Conservation (phyloP, 1,140 invertebrate genomes). For the Ladona fulva region DNA sequence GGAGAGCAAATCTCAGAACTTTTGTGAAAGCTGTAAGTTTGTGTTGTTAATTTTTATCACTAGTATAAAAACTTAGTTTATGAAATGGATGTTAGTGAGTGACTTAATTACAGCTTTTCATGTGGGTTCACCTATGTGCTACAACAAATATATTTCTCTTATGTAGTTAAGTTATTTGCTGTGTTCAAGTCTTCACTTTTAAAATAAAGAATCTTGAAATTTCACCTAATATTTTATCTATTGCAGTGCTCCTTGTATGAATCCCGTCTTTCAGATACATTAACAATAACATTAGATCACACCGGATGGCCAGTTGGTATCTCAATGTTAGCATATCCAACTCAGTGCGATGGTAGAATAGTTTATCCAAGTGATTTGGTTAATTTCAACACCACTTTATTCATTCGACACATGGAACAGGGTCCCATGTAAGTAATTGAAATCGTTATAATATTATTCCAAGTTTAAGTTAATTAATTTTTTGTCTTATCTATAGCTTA, state of each 20-base stretch:
- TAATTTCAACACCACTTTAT: constrained; percentile 61
- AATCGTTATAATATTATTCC: too few species aligned
- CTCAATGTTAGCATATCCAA: constrained; percentile 38
- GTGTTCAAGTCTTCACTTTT: too few species aligned
- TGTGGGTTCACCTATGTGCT: too few species aligned
- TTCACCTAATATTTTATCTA: constrained; percentile 44
- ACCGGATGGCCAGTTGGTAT: constrained; percentile 40
- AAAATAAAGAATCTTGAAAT: too few species aligned
- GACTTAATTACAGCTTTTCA: too few species aligned
- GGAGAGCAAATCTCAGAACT: constrained; percentile 57
- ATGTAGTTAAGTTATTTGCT: too few species aligned
- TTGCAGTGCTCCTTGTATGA: constrained; percentile 44
- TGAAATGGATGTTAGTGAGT: too few species aligned
- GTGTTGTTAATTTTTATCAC: too few species aligned
- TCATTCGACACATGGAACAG: constrained; percentile 57
- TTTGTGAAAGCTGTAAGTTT: constrained; percentile 57
- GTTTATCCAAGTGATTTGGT: constrained; percentile 36
- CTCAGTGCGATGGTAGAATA: constrained; percentile 40
- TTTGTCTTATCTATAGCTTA: too few species aligned
- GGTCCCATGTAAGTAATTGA: constrained; percentile 57
- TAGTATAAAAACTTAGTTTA: too few species aligned
- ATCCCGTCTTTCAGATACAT: constrained; percentile 55
- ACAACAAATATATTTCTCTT: too few species aligned
- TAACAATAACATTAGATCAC: constrained; percentile 62
- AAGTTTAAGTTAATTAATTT: too few species aligned